Evolutionary conservation across 2,797 vertebrate species (phyloP).

Genomic region (Pseudocheirus occidentalis): DNA sequence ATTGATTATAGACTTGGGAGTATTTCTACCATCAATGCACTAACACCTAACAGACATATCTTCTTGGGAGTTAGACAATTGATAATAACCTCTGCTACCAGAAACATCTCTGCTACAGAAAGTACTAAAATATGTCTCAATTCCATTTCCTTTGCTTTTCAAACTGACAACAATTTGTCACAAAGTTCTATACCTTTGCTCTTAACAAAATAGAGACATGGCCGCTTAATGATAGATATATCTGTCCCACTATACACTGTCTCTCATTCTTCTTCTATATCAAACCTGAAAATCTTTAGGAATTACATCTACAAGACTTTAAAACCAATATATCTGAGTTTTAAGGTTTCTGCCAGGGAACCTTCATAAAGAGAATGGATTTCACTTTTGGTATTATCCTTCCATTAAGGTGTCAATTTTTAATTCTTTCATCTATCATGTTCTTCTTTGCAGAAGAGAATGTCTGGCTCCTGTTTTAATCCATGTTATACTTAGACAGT

Average conservation of each 20-base stretch:
- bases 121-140: conserved; percentile 4
- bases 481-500: not conserved
- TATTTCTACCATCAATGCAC: conserved; percentile 14
- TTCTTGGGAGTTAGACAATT: not conserved
- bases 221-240: conserved; percentile 36
- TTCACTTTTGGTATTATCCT: conserved; percentile 58
- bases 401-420: conserved; percentile 4
- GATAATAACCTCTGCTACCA: not conserved
- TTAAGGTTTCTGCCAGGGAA: conserved; percentile 27
- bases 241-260: not conserved
- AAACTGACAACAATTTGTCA: conserved; percentile 32
- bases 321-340: conserved; percentile 27
- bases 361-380: conserved; percentile 50
- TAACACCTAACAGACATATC: not conserved
- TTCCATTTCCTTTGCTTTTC: not conserved
- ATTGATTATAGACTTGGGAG: conserved; percentile 7
- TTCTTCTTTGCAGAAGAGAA: conserved; percentile 49
- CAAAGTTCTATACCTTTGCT: conserved; percentile 17
- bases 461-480: conserved; percentile 47
- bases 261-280: not conserved
- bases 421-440: conserved; percentile 20
- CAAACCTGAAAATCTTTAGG: conserved; percentile 19
- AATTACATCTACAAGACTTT: conserved; percentile 35
- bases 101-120: not conserved
- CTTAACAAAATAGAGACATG: conserved; percentile 47